Conservation (phyloP, 1,140 invertebrate species). For the Phenacoccus solenopsis region DNA sequence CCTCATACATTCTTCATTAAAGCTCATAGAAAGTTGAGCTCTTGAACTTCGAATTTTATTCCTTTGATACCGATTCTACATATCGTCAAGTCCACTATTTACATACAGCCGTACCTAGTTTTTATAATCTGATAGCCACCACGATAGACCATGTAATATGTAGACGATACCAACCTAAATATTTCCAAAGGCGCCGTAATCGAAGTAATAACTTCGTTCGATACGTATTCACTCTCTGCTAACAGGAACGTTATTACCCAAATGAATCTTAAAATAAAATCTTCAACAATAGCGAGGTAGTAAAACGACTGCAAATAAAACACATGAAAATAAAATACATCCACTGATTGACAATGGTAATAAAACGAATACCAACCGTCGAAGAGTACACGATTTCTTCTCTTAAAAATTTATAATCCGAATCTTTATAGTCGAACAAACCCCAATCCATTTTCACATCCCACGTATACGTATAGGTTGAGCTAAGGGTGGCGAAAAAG, state of each 20-base stretch:
- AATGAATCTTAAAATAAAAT: slow-evolving; percentile 66
- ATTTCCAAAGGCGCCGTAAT: slow-evolving; percentile 71
- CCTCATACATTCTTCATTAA: too few species aligned
- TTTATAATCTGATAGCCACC: too few species aligned
- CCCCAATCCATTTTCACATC: slow-evolving; percentile 93
- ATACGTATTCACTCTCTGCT: slow-evolving; percentile 55
- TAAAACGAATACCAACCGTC: slow-evolving; percentile 35
- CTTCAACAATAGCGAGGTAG: slow-evolving; percentile 67
- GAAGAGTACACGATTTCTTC: slow-evolving; percentile 54
- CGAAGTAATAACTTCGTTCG: slow-evolving; percentile 61
- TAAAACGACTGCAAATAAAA: slow-evolving; percentile 42
- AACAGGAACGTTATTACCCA: slow-evolving; percentile 68
- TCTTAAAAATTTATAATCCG: slow-evolving; percentile 53
- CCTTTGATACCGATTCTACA: too few species aligned
- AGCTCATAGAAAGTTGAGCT: too few species aligned
- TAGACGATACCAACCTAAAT: slow-evolving; percentile 42
- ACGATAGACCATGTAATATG: background rate
- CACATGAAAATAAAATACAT: background rate
- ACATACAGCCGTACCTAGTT: too few species aligned
- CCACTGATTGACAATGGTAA: background rate
- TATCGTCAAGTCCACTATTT: too few species aligned
- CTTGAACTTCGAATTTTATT: too few species aligned
- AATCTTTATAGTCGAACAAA: slow-evolving; percentile 37
- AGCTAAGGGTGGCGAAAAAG: slow-evolving; percentile 51
- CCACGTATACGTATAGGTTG: slow-evolving; percentile 70